Conservation (phyloP, 2,888 invertebrate species). For the Rotaria magnacalcarata region DNA sequence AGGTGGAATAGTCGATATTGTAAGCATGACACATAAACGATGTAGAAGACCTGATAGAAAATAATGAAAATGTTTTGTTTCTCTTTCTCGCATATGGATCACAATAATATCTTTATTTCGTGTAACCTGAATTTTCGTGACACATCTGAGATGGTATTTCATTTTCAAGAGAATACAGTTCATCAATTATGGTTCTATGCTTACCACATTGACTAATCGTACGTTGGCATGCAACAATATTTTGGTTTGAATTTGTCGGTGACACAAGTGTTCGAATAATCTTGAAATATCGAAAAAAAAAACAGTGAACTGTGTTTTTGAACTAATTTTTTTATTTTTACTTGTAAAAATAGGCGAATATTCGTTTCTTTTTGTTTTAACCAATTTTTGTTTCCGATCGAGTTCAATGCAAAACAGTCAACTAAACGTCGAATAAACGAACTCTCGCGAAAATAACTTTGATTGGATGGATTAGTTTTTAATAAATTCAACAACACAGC, state of each 20-base stretch:
- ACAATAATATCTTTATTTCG: too few species aligned
- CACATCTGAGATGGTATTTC: too few species aligned
- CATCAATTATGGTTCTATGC: conserved; percentile 44
- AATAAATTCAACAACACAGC: conserved; percentile 84
- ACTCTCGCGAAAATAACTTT: conserved; percentile 95
- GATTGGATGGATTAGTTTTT: conserved; percentile 90
- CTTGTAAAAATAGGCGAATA: conserved; percentile 82
- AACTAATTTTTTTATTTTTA: conserved; percentile 55
- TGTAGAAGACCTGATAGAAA: conserved; percentile 65
- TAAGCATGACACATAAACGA: conserved; percentile 78
- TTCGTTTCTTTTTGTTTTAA: conserved; percentile 85
- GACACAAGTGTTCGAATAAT: conserved; percentile 80
- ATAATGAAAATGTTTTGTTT: conserved; percentile 27
- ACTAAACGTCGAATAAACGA: conserved; percentile 84
- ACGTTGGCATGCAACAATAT: conserved; percentile 74
- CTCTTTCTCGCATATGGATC: too few species aligned
- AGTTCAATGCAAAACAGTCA: conserved; percentile 72
- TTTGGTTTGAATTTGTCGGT: conserved; percentile 83
- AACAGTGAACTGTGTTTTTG: background rate
- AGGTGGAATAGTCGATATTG: conserved; percentile 92
- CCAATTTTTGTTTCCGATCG: conserved; percentile 66
- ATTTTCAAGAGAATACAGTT: too few species aligned
- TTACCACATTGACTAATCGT: conserved; percentile 76
- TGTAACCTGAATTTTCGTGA: too few species aligned
- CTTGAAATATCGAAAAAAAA: conserved; percentile 53